These are phyloP conservation scores for Grammomys surdaster DNA, from an alignment of 2,113 vertebrate species.

Conservation along the genomic window DNA sequence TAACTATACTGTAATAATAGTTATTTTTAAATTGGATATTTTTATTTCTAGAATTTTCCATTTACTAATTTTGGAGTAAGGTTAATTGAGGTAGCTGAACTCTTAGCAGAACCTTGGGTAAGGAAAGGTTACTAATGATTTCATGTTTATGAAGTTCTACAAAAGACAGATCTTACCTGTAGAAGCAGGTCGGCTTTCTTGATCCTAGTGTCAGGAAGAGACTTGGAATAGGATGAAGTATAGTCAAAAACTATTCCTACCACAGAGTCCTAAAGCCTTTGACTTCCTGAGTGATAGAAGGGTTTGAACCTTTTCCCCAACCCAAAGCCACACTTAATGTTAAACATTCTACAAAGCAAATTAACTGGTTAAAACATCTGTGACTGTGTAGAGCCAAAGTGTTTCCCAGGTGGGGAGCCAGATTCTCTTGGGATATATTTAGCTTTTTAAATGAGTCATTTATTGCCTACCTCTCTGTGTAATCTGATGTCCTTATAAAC, in stretches of 20 bases:
- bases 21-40: conserved; percentile 23
- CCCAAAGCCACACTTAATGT: not conserved
- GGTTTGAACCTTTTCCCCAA: not conserved
- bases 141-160: not conserved
- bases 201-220: not conserved
- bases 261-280: not conserved
- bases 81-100: not conserved
- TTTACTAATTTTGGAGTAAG: not conserved
- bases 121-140: not conserved
- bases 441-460: not conserved
- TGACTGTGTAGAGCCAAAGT: not conserved
- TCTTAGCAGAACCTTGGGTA: not conserved
- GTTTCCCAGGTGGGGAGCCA: not conserved
- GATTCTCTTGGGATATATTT: not conserved
- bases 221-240: not conserved
- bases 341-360: not conserved
- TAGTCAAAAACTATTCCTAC: not conserved
- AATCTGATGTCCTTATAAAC: not conserved
- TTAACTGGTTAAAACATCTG: not conserved
- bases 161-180: not conserved
- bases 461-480: not conserved
- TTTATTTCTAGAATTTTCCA: conserved; percentile 42
- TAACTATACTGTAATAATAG: not conserved
- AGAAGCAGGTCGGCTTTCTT: not conserved
- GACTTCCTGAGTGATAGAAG: not conserved